Conservation (phyloP, 1,140 invertebrate genomes). For the Nebria ingens region DNA sequence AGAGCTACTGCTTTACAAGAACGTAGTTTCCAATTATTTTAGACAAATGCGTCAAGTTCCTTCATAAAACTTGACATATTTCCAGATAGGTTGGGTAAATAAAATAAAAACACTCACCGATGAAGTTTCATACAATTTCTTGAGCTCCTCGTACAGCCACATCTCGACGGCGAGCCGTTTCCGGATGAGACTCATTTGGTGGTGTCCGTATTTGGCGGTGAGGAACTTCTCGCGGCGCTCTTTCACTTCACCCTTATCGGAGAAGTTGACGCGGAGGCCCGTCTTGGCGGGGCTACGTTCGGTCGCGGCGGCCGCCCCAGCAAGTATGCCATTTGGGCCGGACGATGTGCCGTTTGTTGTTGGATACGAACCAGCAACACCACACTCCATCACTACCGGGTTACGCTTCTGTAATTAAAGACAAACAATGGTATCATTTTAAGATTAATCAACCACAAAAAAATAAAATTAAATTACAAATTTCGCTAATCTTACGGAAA, state of each 20-base stretch:
- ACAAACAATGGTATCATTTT: no score
- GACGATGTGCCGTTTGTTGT: constrained; percentile 24
- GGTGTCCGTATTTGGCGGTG: constrained; percentile 91
- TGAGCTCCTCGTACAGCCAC: constrained; percentile 93
- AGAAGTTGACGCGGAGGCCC: constrained; percentile 79
- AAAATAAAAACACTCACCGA: constrained; percentile 22
- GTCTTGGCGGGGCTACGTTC: constrained; percentile 66
- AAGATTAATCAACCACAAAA: no score
- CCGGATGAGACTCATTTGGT: constrained; percentile 93
- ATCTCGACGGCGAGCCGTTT: constrained; percentile 91
- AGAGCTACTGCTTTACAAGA: no score
- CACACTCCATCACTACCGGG: constrained; percentile 32
- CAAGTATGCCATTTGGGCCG: constrained; percentile 27
- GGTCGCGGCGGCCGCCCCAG: constrained; percentile 26
- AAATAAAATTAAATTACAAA: no score
- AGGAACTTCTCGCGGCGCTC: constrained; percentile 87
- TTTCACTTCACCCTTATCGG: constrained; percentile 71
- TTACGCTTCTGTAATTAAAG: constrained; percentile 10
- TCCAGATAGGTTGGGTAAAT: no score
- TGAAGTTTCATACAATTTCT: constrained; percentile 68
- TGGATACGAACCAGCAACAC: constrained; percentile 34
- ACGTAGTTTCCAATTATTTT: no score
- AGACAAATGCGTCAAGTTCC: no score
- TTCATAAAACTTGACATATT: no score
- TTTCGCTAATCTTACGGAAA: no score